Base-by-base conservation (phyloP, 2,113 vertebrate species). In the Marcusenius ussheri region DNA sequence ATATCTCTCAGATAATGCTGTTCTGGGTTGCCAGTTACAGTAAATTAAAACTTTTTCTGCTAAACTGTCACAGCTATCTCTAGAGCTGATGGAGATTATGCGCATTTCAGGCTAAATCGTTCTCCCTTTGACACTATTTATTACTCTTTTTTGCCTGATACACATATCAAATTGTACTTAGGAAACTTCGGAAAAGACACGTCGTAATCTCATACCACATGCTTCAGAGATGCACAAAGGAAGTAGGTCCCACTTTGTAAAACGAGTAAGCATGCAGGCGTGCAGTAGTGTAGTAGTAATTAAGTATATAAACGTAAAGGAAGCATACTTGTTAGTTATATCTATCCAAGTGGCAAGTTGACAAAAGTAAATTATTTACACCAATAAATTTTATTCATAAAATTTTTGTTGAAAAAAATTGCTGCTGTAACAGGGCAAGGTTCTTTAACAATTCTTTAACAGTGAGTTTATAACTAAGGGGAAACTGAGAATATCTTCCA, bases 361-460 rank as follows among this genome's bases (percentile, higher is more conserved):
- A 89, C 10, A 74, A 74, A 74, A 74, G 84, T 89, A 35, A 35
- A 2, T 35, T 35, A 49, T 45, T 27, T 83, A 56, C 70, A 89
- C 19, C 45, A 35, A 89, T 89, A 77, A 10, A 89, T 89, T 89
- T 89, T 35, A 19, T 50, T 89, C 50, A 56, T 56, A 89, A 58
- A 89, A n/a, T 53, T 21, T 50, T 70, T 42, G 21, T 80, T 31
- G 50, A 24, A 85, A 53, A 56, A 56, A 66, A 35, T 39, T 42
- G 27, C 83, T 42, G 77, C 51, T 89, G 19, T 84, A 70, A 45
- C 42, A 46, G 21, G 53, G 5, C 10, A n/a, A 45, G 27, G 10
- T 50, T 42, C 39, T 42, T 42, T 39, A 39, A 24, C 80, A 24
- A 21, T 88, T 62, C 45, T 58, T 47, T 35, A 70, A 47, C 88